These are phyloP conservation scores for Romanogobio albipinnatus DNA, from an alignment of 2,113 vertebrate genomes.

Conservation along the genomic window DNA sequence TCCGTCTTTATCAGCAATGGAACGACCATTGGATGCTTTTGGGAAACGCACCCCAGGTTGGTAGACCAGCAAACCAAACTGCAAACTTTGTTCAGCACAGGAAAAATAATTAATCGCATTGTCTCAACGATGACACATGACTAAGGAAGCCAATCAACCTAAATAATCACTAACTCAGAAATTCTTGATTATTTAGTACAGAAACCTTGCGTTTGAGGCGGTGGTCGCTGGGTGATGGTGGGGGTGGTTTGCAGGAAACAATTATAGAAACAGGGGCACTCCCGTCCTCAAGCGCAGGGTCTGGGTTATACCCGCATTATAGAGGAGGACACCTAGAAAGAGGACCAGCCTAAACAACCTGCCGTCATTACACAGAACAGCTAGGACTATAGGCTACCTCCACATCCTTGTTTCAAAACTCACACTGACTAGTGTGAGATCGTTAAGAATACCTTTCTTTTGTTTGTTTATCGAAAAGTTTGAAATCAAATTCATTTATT, in stretches of 20 bases:
- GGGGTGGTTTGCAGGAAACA: slow-evolving; percentile 77
- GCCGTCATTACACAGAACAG: slow-evolving; percentile 24
- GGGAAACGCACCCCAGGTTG: too few relatives aligned
- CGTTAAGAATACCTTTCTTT: not conserved
- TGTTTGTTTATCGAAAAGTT: not conserved
- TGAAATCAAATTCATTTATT: slow-evolving; percentile 39
- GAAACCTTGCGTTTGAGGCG: slow-evolving; percentile 54
- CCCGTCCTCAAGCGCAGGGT: slow-evolving; percentile 74
- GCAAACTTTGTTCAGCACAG: not conserved
- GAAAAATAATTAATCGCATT: slow-evolving; percentile 67
- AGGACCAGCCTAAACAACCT: slow-evolving; percentile 68
- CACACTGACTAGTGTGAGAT: not conserved
- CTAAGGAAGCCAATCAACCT: slow-evolving; percentile 74
- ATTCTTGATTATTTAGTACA: slow-evolving; percentile 74
- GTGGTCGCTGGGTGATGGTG: slow-evolving; percentile 74
- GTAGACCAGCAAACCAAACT: not conserved
- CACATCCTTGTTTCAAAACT: slow-evolving; percentile 1
- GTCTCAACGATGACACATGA: slow-evolving; percentile 79
- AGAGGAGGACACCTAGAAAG: slow-evolving; percentile 81
- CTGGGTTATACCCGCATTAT: slow-evolving; percentile 82
- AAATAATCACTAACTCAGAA: slow-evolving; percentile 80
- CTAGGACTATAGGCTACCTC: not conserved
- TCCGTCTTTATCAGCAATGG: too few relatives aligned
- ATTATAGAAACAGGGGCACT: slow-evolving; percentile 79
- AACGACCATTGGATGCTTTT: too few relatives aligned